Conservation (phyloP, 2,888 invertebrate species). For the Thumatha senex region DNA sequence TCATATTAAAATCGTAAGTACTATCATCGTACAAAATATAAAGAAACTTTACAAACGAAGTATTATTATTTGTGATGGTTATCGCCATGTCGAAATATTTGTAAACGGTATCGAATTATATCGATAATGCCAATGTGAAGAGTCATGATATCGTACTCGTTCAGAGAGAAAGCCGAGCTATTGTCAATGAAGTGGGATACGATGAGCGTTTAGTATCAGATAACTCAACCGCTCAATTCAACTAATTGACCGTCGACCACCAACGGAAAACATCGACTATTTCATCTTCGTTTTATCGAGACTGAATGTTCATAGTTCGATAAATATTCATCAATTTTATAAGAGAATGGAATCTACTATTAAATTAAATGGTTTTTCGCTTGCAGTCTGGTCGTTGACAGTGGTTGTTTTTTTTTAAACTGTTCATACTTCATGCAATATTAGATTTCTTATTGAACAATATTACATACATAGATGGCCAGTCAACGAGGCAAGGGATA, state of each 20-base stretch:
- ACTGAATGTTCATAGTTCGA: constrained; percentile 13
- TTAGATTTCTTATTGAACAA: not conserved
- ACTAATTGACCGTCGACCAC: constrained; percentile 44
- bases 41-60: constrained; percentile 18
- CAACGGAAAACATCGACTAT: constrained; percentile 22
- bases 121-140: constrained; percentile 58
- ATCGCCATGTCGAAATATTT: constrained; percentile 79
- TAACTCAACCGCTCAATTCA: constrained; percentile 47
- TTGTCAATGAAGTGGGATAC: constrained; percentile 58
- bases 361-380: constrained; percentile 23
- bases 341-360: constrained; percentile 33
- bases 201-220: constrained; percentile 49
- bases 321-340: constrained; percentile 32
- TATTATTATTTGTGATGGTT: constrained; percentile 50
- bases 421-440: constrained; percentile 8
- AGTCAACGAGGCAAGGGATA: constrained; percentile 39
- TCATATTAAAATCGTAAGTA: constrained; percentile 10
- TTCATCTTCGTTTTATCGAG: constrained; percentile 11
- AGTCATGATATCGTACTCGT: constrained; percentile 53
- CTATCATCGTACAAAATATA: constrained; percentile 11
- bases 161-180: constrained; percentile 47
- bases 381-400: constrained; percentile 21
- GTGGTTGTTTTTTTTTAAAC: constrained; percentile 13
- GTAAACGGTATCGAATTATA: constrained; percentile 76
- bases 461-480: constrained; percentile 20